Conservation (phyloP, 2,888 invertebrate genomes). For the Patella caerulea region DNA sequence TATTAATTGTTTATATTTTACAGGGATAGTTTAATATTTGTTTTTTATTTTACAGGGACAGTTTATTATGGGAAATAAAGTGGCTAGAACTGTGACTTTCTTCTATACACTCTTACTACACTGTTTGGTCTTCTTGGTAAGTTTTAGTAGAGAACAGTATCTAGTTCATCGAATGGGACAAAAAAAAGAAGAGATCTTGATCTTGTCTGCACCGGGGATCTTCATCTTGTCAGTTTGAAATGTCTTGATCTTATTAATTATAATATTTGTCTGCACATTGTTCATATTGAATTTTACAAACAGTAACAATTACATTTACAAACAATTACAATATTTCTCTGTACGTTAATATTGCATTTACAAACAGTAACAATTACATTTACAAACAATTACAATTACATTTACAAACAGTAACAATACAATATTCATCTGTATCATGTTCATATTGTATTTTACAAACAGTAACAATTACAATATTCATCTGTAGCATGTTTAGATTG, state of each 20-base stretch:
- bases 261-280: not conserved
- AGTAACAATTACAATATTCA: not conserved
- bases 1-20: constrained; percentile 27
- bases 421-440: not conserved
- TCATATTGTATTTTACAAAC: constrained; percentile 71
- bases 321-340: constrained; percentile 31
- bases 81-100: constrained; percentile 73
- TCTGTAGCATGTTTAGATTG: constrained; percentile 52
- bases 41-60: constrained; percentile 67
- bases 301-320: constrained; percentile 65
- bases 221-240: too few relatives aligned
- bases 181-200: too few relatives aligned
- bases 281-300: constrained; percentile 71
- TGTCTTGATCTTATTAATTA: too few relatives aligned
- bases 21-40: not conserved
- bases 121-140: constrained; percentile 73
- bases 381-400: constrained; percentile 72
- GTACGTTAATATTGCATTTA: not conserved
- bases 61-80: constrained; percentile 73
- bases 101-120: constrained; percentile 74
- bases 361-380: constrained; percentile 72
- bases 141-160: constrained; percentile 29
- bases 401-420: not conserved
- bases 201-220: too few relatives aligned
- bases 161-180: not conserved